phyloP scores from a whole-genome alignment of 2,888 invertebrate genomes.

The Eumacrocentrus americanus region DNA sequence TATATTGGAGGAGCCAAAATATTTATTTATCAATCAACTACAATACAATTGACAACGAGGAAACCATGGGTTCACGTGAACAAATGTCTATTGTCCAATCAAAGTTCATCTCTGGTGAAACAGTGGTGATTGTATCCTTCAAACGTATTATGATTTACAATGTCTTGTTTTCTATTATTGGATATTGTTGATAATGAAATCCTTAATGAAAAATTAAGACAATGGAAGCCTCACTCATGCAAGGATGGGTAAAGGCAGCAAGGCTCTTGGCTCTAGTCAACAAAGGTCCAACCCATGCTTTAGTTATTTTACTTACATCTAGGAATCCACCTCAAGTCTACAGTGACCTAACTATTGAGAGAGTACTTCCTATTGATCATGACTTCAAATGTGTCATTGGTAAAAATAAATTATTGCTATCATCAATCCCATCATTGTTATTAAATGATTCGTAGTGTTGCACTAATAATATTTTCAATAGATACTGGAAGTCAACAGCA shows the following conservation, averaged over 20 bases:
- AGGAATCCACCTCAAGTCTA: slow-evolving; percentile 73
- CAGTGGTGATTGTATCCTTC: slow-evolving; percentile 68
- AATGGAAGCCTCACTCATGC: slow-evolving; percentile 62
- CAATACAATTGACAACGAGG: not conserved
- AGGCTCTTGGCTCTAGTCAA: slow-evolving; percentile 68
- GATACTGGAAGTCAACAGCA: slow-evolving; percentile 64
- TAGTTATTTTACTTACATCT: slow-evolving; percentile 67
- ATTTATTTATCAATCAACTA: not conserved
- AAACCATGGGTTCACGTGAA: slow-evolving; percentile 49
- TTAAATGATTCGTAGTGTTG: too few relatives aligned
- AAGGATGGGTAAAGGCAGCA: slow-evolving; percentile 64
- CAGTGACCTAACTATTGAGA: slow-evolving; percentile 80
- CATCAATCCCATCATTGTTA: too few relatives aligned
- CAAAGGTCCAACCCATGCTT: slow-evolving; percentile 65
- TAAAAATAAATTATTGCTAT: slow-evolving; percentile 33
- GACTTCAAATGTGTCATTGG: slow-evolving; percentile 80
- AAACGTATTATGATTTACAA: slow-evolving; percentile 1
- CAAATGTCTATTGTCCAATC: slow-evolving; percentile 64
- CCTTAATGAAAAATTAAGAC: slow-evolving; percentile 44
- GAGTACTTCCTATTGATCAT: slow-evolving; percentile 79
- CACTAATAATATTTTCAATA: too few relatives aligned
- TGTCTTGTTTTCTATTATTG: slow-evolving; percentile 21
- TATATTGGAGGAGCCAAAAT: not conserved
- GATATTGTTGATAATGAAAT: slow-evolving; percentile 39
- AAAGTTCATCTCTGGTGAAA: slow-evolving; percentile 66